A percentile compares a stretch with the other conserved stretches of the same genome.
Conservation (phyloP, 2,888 invertebrate species). For the Stratiomys singularior region DNA sequence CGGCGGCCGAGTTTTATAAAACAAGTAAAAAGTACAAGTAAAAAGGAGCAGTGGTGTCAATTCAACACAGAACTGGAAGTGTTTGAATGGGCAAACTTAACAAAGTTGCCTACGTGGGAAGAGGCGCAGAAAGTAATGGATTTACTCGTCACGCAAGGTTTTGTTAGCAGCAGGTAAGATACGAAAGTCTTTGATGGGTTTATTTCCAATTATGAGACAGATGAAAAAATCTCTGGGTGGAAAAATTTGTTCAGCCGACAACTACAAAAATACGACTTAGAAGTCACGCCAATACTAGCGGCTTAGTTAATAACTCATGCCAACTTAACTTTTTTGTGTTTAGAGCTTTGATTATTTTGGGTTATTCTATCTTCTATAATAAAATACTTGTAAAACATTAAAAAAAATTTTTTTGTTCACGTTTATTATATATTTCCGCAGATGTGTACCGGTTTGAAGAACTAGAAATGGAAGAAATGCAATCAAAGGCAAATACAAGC, state of each 20-base stretch:
- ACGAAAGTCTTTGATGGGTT: slow-evolving; percentile 29
- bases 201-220: slow-evolving; percentile 29
- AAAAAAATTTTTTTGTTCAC: background rate
- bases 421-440: background rate
- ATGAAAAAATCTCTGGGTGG: slow-evolving; percentile 1
- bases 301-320: background rate
- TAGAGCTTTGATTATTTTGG: slow-evolving; percentile 7
- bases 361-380: background rate
- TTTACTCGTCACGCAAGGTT: background rate
- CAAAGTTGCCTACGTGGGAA: slow-evolving; percentile 5
- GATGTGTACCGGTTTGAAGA: no score
- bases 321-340: background rate
- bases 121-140: slow-evolving; percentile 9
- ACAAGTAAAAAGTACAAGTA: slow-evolving; percentile 12
- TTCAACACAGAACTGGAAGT: slow-evolving; percentile 17
- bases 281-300: background rate
- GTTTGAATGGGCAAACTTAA: slow-evolving; percentile 19
- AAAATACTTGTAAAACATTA: slow-evolving; percentile 9
- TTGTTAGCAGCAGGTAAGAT: slow-evolving; percentile 9
- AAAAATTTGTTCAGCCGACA: slow-evolving; percentile 11
- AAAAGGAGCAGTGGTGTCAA: slow-evolving; percentile 6
- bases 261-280: background rate
- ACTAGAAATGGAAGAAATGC: no score
- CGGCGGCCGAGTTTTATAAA: slow-evolving; percentile 13
- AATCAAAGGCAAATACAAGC: no score